A percentile compares a stretch with the other conserved stretches of the same genome.
phyloP scores from a whole-genome alignment of 2,888 invertebrate genomes.

The Archips xylosteana region DNA sequence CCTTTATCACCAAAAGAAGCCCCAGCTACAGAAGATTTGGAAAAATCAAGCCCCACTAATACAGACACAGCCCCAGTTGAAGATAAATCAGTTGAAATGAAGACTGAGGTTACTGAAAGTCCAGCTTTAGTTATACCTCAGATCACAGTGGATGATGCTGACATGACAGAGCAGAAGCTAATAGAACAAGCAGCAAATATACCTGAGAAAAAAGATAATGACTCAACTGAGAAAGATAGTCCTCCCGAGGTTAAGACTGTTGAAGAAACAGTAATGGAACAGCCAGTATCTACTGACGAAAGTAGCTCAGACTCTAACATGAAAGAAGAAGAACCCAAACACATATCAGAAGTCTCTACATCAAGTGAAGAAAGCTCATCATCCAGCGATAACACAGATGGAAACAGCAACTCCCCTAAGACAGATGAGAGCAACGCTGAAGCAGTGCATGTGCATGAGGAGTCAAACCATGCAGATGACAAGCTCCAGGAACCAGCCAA shows the following conservation, averaged over 20 bases:
- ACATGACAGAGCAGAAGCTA: constrained; percentile 74
- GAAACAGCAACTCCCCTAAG: constrained; percentile 79
- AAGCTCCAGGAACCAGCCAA: constrained; percentile 50
- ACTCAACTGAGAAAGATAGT: constrained; percentile 50
- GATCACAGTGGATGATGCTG: constrained; percentile 77
- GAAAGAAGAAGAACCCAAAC: constrained; percentile 73
- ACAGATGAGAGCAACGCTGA: constrained; percentile 64
- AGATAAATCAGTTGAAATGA: constrained; percentile 64
- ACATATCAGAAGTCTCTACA: constrained; percentile 69
- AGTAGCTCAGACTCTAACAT: constrained; percentile 70
- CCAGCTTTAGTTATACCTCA: constrained; percentile 69
- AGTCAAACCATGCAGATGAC: constrained; percentile 59
- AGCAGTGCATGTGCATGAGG: constrained; percentile 54
- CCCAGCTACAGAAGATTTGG: constrained; percentile 48
- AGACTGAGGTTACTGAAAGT: constrained; percentile 51
- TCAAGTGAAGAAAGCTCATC: constrained; percentile 81
- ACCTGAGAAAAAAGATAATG: constrained; percentile 46
- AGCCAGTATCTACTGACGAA: constrained; percentile 62
- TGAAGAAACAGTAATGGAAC: constrained; percentile 52
- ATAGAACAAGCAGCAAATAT: constrained; percentile 58
- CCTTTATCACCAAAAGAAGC: constrained; percentile 46
- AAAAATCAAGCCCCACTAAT: constrained; percentile 51
- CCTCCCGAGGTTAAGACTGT: constrained; percentile 48
- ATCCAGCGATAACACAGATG: constrained; percentile 79
- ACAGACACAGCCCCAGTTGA: constrained; percentile 48